Conservation (phyloP, 2,888 invertebrate species). For the Encarsia formosa region DNA sequence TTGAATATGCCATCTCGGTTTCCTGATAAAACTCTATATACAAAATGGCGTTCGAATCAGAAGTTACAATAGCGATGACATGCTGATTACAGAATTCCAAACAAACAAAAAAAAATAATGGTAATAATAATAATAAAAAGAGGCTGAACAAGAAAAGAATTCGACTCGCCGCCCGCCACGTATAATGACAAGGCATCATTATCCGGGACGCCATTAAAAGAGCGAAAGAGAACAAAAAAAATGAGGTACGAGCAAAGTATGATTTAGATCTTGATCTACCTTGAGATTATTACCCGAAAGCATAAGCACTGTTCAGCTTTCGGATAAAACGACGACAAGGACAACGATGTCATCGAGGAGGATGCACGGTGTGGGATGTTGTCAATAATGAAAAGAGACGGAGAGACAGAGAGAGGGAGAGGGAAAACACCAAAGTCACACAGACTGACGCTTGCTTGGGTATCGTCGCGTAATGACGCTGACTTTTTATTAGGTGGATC, state of each 20-base stretch:
- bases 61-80: no score
- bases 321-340: slow-evolving; percentile 4
- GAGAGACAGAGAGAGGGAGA: slow-evolving; percentile 1
- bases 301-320: slow-evolving; percentile 19
- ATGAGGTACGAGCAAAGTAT: slow-evolving; percentile 21
- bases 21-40: no score
- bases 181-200: slow-evolving; percentile 29
- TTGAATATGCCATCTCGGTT: no score
- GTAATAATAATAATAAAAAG: slow-evolving; percentile 3
- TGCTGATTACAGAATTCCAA: no score
- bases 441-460: no score
- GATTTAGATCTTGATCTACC: slow-evolving; percentile 27
- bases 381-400: slow-evolving; percentile 22
- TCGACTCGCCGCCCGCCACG: slow-evolving; percentile 6
- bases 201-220: slow-evolving; percentile 29
- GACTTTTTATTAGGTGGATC: slow-evolving; percentile 39
- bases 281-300: slow-evolving; percentile 18
- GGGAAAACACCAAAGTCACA: slow-evolving; percentile 11
- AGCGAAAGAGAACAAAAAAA: slow-evolving; percentile 18
- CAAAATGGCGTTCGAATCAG: no score
- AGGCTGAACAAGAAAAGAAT: slow-evolving; percentile 1
- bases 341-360: no score
- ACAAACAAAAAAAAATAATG: background rate
- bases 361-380: slow-evolving; percentile 7
- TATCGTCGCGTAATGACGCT: slow-evolving; percentile 29